Evolutionary conservation across 2,888 invertebrate species (phyloP).

Genomic region (Pinctada fucata): DNA sequence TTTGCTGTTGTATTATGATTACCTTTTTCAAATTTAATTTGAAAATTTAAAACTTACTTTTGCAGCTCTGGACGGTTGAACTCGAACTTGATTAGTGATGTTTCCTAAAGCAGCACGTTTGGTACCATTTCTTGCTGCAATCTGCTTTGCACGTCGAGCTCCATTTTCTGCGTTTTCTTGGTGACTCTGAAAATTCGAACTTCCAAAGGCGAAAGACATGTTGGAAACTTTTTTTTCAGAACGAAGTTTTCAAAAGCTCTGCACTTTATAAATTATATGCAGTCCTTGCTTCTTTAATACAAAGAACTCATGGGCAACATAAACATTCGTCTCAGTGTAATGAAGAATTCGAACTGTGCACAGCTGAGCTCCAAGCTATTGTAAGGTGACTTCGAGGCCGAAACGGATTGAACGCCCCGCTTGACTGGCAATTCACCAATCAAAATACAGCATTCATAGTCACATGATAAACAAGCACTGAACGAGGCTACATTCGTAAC

Average conservation of each 20-base stretch:
- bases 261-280: neutral
- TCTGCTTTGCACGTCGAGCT: constrained; percentile 52
- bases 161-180: constrained; percentile 58
- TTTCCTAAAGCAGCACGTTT: constrained; percentile 71
- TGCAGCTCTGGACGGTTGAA: constrained; percentile 71
- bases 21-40: too few species aligned
- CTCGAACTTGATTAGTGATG: constrained; percentile 71
- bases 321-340: neutral
- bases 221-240: constrained; percentile 22
- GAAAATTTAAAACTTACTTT: constrained; percentile 46
- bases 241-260: neutral
- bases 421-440: constrained; percentile 64
- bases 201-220: constrained; percentile 56
- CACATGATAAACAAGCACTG: constrained; percentile 56
- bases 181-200: constrained; percentile 36
- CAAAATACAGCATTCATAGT: constrained; percentile 47
- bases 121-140: constrained; percentile 46
- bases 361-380: constrained; percentile 4
- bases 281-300: neutral
- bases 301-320: neutral
- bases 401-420: constrained; percentile 70
- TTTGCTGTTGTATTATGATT: too few species aligned
- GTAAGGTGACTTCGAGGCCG: constrained; percentile 34
- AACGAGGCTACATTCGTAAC: constrained; percentile 21
- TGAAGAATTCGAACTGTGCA: constrained; percentile 6